Conservation (phyloP, 2,888 invertebrate genomes). For the Catocala sponsa region DNA sequence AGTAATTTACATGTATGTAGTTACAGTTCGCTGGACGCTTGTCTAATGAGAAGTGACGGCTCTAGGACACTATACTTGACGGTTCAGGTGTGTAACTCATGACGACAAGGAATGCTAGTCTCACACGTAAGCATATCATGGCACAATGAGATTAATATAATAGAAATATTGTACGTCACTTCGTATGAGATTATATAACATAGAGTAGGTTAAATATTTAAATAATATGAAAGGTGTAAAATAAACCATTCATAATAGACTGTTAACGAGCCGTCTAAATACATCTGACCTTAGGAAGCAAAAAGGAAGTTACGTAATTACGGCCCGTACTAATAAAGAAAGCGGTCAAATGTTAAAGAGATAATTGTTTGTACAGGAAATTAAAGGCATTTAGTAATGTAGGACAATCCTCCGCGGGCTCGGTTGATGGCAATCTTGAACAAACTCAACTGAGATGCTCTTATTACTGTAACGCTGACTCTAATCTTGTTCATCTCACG, state of each 20-base stretch:
- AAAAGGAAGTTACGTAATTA: constrained; percentile 74
- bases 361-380: constrained; percentile 87
- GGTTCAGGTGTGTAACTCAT: constrained; percentile 65
- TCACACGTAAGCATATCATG: constrained; percentile 28
- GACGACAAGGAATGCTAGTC: constrained; percentile 53
- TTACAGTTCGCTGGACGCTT: constrained; percentile 61
- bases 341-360: constrained; percentile 87
- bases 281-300: constrained; percentile 35
- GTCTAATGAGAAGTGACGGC: constrained; percentile 70
- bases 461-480: constrained; percentile 46
- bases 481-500: constrained; percentile 57
- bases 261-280: constrained; percentile 28
- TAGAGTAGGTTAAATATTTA: background rate
- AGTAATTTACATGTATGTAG: constrained; percentile 42
- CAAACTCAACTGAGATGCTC: constrained; percentile 44
- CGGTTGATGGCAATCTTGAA: constrained; percentile 56
- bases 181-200: constrained; percentile 1
- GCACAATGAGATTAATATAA: constrained; percentile 24
- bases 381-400: constrained; percentile 83
- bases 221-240: background rate
- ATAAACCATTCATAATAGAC: background rate
- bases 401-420: constrained; percentile 68
- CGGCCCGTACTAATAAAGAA: constrained; percentile 76
- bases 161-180: constrained; percentile 28
- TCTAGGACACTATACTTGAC: constrained; percentile 69